These are phyloP conservation scores for Muntiacus reevesi DNA, from an alignment of 2,113 vertebrate species.

Conservation along the genomic window DNA sequence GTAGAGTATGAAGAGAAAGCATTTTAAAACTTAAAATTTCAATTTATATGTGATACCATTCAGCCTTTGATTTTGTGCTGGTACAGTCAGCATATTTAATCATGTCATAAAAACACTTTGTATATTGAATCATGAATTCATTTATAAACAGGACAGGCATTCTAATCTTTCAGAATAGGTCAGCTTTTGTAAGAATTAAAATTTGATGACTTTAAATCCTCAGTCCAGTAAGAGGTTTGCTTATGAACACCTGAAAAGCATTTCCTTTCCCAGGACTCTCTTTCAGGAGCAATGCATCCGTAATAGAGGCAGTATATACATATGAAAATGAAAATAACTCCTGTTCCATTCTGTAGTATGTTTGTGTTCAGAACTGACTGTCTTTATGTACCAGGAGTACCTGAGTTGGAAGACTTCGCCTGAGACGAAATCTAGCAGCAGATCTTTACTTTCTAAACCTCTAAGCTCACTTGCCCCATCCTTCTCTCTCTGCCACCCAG, in stretches of 20 bases:
- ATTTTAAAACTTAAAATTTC: neutral
- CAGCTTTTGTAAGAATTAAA: neutral
- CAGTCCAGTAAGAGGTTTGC: neutral
- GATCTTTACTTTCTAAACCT: neutral
- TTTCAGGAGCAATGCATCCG: neutral
- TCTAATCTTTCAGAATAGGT: neutral
- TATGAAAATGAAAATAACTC: neutral
- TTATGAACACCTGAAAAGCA: neutral
- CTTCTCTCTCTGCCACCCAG: neutral
- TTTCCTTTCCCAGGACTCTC: neutral
- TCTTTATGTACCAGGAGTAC: neutral
- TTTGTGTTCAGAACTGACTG: neutral
- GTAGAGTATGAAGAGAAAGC: neutral
- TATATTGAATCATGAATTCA: neutral
- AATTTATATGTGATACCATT: neutral
- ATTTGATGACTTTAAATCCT: neutral
- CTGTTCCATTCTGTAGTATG: neutral
- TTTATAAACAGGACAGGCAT: neutral
- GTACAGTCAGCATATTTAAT: neutral
- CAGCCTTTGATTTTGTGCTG: neutral
- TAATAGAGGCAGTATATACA: neutral
- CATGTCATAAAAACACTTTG: neutral
- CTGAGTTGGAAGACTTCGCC: neutral
- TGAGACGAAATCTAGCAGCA: neutral
- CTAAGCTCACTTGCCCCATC: neutral